phyloP scores from a whole-genome alignment of 2,113 vertebrate genomes.

The Butastur rufipennis region DNA sequence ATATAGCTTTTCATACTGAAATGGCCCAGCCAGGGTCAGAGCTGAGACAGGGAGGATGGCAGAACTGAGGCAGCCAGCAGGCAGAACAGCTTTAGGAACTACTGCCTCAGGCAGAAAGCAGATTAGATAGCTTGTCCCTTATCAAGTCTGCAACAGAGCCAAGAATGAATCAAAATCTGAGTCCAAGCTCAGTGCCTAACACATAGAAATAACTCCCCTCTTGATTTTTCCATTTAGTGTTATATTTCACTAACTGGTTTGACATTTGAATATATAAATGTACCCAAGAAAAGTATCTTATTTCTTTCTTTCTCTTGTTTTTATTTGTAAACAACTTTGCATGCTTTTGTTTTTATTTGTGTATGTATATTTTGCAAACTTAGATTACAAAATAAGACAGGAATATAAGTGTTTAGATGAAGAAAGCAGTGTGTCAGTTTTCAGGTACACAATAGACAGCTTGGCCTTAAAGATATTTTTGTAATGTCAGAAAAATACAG shows the following conservation, averaged over 20 bases:
- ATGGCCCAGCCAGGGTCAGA: neutral
- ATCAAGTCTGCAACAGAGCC: neutral
- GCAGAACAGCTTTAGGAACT: neutral
- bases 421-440: neutral
- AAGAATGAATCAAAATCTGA: neutral
- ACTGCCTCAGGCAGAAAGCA: neutral
- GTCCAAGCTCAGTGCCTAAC: neutral
- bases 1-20: neutral
- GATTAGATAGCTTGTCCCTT: neutral
- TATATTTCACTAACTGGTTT: neutral
- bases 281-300: neutral
- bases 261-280: neutral
- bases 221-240: neutral
- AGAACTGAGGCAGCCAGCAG: neutral
- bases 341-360: neutral
- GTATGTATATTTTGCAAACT: neutral
- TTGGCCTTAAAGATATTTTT: neutral
- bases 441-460: neutral
- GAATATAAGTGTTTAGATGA: neutral
- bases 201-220: neutral
- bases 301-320: neutral
- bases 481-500: neutral
- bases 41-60: neutral
- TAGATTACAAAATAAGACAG: neutral
- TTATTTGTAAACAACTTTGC: neutral